These are phyloP conservation scores for Cardinalis cardinalis DNA, from an alignment of 2,113 vertebrate genomes.

Conservation along the genomic window DNA sequence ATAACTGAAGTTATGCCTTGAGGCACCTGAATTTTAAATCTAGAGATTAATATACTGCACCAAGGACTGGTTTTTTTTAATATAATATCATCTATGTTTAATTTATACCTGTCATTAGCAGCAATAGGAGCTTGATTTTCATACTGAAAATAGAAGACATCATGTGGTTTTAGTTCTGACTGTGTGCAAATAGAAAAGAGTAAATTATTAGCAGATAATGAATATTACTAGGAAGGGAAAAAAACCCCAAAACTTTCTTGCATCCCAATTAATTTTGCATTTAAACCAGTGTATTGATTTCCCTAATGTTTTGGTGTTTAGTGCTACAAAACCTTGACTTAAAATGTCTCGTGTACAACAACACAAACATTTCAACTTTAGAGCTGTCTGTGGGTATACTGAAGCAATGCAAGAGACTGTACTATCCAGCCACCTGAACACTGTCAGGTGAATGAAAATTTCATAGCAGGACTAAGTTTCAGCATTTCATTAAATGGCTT, in stretches of 20 bases:
- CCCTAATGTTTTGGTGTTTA: neutral
- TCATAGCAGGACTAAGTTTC: neutral
- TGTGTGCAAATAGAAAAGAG: neutral
- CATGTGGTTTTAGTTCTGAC: neutral
- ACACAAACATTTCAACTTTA: neutral
- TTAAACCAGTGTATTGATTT: neutral
- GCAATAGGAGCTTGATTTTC: neutral
- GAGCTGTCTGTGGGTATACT: neutral
- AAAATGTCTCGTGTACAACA: neutral
- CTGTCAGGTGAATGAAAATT: neutral
- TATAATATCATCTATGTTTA: neutral
- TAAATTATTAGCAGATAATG: neutral
- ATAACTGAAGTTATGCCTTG: neutral
- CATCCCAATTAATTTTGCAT: neutral
- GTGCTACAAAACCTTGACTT: neutral
- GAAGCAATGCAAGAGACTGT: neutral
- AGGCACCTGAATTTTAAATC: neutral
- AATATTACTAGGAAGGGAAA: neutral
- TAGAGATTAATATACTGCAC: neutral
- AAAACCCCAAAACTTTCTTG: neutral
- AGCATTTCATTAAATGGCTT: neutral
- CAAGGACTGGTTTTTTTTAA: neutral
- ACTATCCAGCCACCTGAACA: neutral
- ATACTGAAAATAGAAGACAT: neutral
- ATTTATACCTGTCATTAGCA: neutral